A percentile compares a stretch with the other conserved stretches of the same genome.
Evolutionary conservation across 2,888 invertebrate species (phyloP).

Genomic region (Nezara viridula): DNA sequence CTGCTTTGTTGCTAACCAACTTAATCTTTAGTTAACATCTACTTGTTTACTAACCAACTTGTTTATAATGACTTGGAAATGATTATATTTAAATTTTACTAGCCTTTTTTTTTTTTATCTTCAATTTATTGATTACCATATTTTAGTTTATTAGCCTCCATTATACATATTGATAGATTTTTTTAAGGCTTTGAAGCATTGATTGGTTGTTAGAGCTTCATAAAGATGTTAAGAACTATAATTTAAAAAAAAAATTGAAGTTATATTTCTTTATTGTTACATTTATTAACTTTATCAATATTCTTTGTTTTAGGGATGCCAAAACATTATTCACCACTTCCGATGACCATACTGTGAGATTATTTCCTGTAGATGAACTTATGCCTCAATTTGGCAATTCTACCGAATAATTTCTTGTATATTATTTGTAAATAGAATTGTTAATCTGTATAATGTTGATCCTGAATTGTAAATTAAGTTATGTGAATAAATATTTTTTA

Average conservation of each 20-base stretch:
- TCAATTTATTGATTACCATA: too few species aligned
- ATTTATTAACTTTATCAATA: not conserved
- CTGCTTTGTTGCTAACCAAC: too few species aligned
- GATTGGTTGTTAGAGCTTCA: too few species aligned
- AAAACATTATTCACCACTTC: slow-evolving; percentile 79
- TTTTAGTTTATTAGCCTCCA: too few species aligned
- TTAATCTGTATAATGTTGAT: slow-evolving; percentile 38
- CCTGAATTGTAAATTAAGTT: slow-evolving; percentile 34
- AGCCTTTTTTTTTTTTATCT: too few species aligned
- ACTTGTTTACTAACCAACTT: too few species aligned
- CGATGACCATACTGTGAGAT: slow-evolving; percentile 82
- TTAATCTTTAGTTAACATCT: too few species aligned
- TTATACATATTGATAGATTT: too few species aligned
- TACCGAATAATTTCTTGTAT: not conserved
- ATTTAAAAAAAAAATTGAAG: not conserved
- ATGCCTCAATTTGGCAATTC: not conserved
- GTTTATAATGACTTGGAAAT: too few species aligned
- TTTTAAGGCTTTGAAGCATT: too few species aligned
- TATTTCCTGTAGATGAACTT: slow-evolving; percentile 71
- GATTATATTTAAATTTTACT: too few species aligned
- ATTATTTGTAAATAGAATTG: slow-evolving; percentile 43
- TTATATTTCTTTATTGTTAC: not conserved
- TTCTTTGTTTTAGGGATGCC: slow-evolving; percentile 71
- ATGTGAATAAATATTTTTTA: slow-evolving; percentile 49
- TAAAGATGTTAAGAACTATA: too few species aligned